Base-by-base conservation (phyloP, 2,113 vertebrate genomes). In the Campylomormyrus numenius region DNA sequence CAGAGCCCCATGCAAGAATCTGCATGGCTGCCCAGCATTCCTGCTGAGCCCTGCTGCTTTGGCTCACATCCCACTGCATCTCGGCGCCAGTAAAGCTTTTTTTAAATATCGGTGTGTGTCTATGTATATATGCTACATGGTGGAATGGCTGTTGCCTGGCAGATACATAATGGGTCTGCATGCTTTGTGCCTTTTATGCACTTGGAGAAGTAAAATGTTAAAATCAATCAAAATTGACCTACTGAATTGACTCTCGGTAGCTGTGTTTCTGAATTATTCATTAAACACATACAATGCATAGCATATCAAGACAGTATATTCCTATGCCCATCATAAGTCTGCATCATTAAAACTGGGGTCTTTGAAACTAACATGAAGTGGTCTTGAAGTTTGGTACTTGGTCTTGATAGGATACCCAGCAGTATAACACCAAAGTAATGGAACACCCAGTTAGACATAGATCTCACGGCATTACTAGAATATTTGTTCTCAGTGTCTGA, bases 21-120 rank as follows among this genome's bases (percentile, higher is more conserved):
- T 80, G 74, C 74, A 42, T 42, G 74, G 35, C 35, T 80, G 74
- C 35, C 35, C 74, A 42, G 35, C 35, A 1, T 19, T 80, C 74
- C 35, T 80, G 74, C 74, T 80, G 74, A 42, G 74, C 74, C 74
- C 74, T 80, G 74, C 74, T 80, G 74, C 74, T 80, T 80, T 80
- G 74, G 74, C 74, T 80, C 35, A 35, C 31, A 19, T 80, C 39
- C 74, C 74, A 39, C 74, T 7, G 35, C 74, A 80, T 80, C 74
- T 80, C 74, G 0, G 35, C 17, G 74, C 74, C 74, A 80, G 74
- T 19, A 21, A 80, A 80, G 74, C 74, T 80, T 80, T 80, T 80
- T 80, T 80, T 80, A 80, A 80, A 80, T 42, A 42, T 42, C n/a
- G 70, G 35, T 42, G 35, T 42, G 31, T 77, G n/a, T 39, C 27